phyloP scores from a whole-genome alignment of 2,888 invertebrate species.

The Elgonia sp. region DNA sequence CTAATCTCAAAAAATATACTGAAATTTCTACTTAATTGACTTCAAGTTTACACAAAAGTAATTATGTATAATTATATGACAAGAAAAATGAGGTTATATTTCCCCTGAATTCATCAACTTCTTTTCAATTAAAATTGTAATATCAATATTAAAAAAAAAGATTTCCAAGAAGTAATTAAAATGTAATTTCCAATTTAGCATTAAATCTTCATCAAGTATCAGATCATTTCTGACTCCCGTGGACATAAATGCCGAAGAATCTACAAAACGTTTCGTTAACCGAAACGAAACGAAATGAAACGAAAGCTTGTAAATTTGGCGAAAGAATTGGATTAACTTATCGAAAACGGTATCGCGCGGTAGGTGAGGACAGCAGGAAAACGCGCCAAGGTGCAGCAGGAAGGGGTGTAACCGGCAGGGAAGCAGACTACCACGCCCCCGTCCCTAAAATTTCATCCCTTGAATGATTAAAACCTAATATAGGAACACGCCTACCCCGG shows the following conservation, averaged over 20 bases:
- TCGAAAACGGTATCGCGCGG: slow-evolving; percentile 53
- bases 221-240: background rate
- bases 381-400: slow-evolving; percentile 82
- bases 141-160: too few species aligned
- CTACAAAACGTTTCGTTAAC: slow-evolving; percentile 8
- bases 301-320: slow-evolving; percentile 57
- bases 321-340: slow-evolving; percentile 71
- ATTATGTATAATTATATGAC: too few species aligned
- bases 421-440: slow-evolving; percentile 86
- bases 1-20: too few species aligned
- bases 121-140: too few species aligned
- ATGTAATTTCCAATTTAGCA: slow-evolving; percentile 31
- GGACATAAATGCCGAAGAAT: background rate
- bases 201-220: slow-evolving; percentile 38
- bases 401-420: slow-evolving; percentile 86
- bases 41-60: too few species aligned
- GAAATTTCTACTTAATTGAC: too few species aligned
- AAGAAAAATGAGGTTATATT: too few species aligned
- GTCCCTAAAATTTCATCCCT: slow-evolving; percentile 86
- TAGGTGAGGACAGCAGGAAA: slow-evolving; percentile 67
- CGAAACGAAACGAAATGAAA: slow-evolving; percentile 43
- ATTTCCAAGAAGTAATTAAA: slow-evolving; percentile 38
- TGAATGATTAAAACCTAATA: slow-evolving; percentile 87
- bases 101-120: too few species aligned
- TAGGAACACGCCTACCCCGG: slow-evolving; percentile 85